These are phyloP conservation scores for Lagopus leucura DNA, from an alignment of 2,113 vertebrate genomes.

Conservation along the genomic window DNA sequence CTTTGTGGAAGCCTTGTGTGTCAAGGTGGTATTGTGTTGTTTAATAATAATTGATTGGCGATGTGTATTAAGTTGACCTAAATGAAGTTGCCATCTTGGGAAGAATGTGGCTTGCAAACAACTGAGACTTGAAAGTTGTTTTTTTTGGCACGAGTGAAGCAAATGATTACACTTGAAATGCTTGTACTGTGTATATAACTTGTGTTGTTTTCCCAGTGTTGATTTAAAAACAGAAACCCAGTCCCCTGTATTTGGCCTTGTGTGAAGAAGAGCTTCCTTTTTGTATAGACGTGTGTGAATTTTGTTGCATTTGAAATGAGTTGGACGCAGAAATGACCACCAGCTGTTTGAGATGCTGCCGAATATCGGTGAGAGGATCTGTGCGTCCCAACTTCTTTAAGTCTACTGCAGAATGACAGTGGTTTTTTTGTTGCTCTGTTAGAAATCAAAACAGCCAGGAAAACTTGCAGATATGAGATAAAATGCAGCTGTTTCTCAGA, in stretches of 20 bases:
- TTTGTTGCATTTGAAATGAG: constrained; percentile 31
- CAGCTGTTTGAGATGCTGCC: background rate
- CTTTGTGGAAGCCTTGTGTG: background rate
- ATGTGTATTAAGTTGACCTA: background rate
- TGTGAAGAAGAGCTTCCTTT: background rate
- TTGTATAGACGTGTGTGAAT: background rate
- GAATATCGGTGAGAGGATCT: background rate
- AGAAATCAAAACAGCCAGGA: constrained; percentile 33
- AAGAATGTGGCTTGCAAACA: background rate
- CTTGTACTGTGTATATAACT: background rate
- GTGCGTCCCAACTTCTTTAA: constrained; percentile 19
- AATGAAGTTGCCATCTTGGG: background rate
- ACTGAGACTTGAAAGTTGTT: background rate
- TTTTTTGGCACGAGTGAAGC: background rate
- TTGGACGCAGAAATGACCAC: background rate
- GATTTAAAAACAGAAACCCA: background rate
- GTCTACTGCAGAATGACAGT: constrained; percentile 29
- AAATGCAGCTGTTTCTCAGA: constrained; percentile 40
- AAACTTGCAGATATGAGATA: background rate
- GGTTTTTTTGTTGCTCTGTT: background rate
- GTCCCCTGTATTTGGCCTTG: background rate
- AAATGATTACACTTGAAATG: background rate
- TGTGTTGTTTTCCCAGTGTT: rapidly evolving
- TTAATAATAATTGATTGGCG: background rate
- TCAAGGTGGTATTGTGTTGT: background rate